These are phyloP conservation scores for Empidonax alnorum DNA, from an alignment of 2,113 vertebrate genomes.

Conservation along the genomic window DNA sequence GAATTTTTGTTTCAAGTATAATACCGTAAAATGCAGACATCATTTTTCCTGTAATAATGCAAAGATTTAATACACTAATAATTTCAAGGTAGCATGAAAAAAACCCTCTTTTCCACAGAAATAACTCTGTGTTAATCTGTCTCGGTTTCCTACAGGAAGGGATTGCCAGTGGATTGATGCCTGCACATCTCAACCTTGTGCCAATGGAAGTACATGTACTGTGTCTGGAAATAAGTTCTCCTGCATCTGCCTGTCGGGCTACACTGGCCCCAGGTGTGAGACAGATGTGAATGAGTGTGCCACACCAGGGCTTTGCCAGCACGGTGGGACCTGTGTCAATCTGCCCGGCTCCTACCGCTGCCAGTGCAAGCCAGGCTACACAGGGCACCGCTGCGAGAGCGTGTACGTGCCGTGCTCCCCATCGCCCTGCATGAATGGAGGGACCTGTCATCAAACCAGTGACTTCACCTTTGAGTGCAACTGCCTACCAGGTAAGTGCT, in stretches of 20 bases:
- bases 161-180: slow-evolving; percentile 87
- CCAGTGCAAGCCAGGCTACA: slow-evolving; percentile 82
- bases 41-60: background rate
- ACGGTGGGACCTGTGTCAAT: slow-evolving; percentile 84
- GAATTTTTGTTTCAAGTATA: background rate
- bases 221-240: slow-evolving; percentile 81
- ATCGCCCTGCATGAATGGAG: slow-evolving; percentile 89
- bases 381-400: slow-evolving; percentile 85
- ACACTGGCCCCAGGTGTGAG: slow-evolving; percentile 83
- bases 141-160: slow-evolving; percentile 71
- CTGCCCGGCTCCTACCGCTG: slow-evolving; percentile 86
- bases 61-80: background rate
- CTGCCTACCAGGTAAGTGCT: slow-evolving; percentile 87
- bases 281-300: slow-evolving; percentile 88
- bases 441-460: slow-evolving; percentile 87
- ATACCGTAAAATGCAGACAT: background rate
- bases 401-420: slow-evolving; percentile 85
- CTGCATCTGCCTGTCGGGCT: slow-evolving; percentile 84
- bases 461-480: slow-evolving; percentile 89
- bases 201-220: slow-evolving; percentile 84
- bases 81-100: background rate
- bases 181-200: slow-evolving; percentile 88
- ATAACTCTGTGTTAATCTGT: background rate
- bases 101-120: background rate
- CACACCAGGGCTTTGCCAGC: slow-evolving; percentile 75